Evolutionary conservation across 2,888 invertebrate genomes (phyloP).

Genomic region (Hololepta plana): DNA sequence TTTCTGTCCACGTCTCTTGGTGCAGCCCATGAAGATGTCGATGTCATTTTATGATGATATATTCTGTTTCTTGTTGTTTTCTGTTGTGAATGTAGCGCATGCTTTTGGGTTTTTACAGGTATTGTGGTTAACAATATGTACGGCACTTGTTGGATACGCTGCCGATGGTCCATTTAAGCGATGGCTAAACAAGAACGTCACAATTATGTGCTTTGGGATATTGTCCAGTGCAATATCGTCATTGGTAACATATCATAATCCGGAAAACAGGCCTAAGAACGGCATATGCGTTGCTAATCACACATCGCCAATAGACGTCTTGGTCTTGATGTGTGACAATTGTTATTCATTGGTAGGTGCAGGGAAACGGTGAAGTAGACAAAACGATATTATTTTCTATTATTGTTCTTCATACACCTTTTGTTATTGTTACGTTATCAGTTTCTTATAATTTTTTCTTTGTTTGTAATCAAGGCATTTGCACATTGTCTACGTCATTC

Average conservation of each 20-base stretch:
- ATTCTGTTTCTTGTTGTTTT: slow-evolving; percentile 9
- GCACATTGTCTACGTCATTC: too few relatives aligned
- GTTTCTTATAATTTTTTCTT: too few relatives aligned
- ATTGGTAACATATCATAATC: slow-evolving; percentile 71
- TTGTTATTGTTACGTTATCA: too few relatives aligned
- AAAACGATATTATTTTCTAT: too few relatives aligned
- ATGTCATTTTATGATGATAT: slow-evolving; percentile 6
- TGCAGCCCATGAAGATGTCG: too few relatives aligned
- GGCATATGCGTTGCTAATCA: slow-evolving; percentile 98
- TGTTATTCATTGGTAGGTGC: slow-evolving; percentile 94
- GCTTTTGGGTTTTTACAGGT: slow-evolving; percentile 39
- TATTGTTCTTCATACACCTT: too few relatives aligned
- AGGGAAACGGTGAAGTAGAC: too few relatives aligned
- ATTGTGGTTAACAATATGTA: slow-evolving; percentile 70
- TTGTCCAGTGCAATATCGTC: slow-evolving; percentile 82
- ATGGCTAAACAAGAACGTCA: slow-evolving; percentile 59
- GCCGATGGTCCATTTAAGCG: slow-evolving; percentile 64
- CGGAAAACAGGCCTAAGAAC: slow-evolving; percentile 63
- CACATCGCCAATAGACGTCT: slow-evolving; percentile 95
- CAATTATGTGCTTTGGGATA: slow-evolving; percentile 82
- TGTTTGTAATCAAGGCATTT: too few relatives aligned
- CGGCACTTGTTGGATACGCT: slow-evolving; percentile 71
- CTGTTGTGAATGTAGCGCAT: slow-evolving; percentile 9
- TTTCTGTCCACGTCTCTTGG: too few relatives aligned
- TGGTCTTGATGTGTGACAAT: slow-evolving; percentile 92